Percentiles rank a stretch among this genome's conserved stretches.
Evolutionary conservation across 2,797 vertebrate genomes (phyloP).

Genomic region (Morelia viridis): DNA sequence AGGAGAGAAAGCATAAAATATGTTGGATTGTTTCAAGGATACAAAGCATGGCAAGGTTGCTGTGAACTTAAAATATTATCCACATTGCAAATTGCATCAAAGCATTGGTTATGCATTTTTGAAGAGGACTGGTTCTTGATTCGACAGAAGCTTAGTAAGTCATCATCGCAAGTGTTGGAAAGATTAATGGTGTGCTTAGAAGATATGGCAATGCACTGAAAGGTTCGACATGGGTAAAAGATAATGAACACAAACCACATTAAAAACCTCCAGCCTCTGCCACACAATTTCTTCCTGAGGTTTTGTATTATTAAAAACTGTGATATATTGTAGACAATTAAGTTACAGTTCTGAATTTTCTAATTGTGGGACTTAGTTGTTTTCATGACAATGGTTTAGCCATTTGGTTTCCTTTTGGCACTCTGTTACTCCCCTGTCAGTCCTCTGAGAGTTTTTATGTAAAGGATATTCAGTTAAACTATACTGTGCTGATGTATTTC

Average conservation of each 20-base stretch:
- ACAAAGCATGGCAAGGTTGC: not conserved
- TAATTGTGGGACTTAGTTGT: not conserved
- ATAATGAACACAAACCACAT: not conserved
- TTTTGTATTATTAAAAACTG: not conserved
- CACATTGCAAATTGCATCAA: accelerated
- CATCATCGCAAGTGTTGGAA: not conserved
- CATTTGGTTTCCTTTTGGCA: not conserved
- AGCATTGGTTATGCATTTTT: accelerated
- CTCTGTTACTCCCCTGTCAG: not conserved
- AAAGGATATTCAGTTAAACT: not conserved
- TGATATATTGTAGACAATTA: not conserved
- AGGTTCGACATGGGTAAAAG: not conserved
- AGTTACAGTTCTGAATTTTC: not conserved
- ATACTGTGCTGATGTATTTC: not conserved
- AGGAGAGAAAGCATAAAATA: not conserved
- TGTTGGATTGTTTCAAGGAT: not conserved
- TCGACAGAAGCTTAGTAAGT: not conserved
- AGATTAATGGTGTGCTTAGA: slow-evolving; percentile 18
- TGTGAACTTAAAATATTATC: accelerated
- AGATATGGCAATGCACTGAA: slow-evolving; percentile 4
- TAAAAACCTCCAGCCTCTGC: not conserved
- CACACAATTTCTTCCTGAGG: slow-evolving; percentile 10
- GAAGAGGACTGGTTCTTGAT: not conserved
- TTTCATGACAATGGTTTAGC: not conserved
- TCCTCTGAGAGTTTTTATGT: not conserved